A percentile compares a stretch with the other conserved stretches of the same genome.
Evolutionary conservation across 2,113 vertebrate species (phyloP).

Genomic region (Psettodes erumei): DNA sequence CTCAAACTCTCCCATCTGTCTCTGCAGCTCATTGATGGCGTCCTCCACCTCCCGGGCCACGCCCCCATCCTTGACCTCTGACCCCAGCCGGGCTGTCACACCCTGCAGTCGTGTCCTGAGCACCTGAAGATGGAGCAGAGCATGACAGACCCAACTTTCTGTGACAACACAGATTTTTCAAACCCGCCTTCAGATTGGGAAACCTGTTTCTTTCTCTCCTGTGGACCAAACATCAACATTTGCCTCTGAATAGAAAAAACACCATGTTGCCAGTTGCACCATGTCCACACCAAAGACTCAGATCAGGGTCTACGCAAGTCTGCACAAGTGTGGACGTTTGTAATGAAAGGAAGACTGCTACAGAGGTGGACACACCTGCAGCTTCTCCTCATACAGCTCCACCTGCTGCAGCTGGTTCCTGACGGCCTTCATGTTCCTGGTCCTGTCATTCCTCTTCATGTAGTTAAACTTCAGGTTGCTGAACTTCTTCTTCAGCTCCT

Average conservation of each 20-base stretch:
- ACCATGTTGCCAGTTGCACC: too few relatives aligned
- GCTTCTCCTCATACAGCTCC: conserved; percentile 48
- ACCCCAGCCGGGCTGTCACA: conserved; percentile 79
- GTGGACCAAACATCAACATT: too few relatives aligned
- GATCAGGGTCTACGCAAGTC: too few relatives aligned
- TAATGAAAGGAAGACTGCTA: neutral
- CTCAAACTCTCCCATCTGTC: conserved; percentile 87
- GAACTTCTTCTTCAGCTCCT: conserved; percentile 62
- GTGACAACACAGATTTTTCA: neutral
- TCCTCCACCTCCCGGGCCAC: conserved; percentile 77
- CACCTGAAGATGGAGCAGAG: conserved; percentile 72
- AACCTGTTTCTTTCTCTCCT: too few relatives aligned
- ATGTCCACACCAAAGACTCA: neutral
- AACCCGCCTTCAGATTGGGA: too few relatives aligned
- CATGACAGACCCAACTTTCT: neutral
- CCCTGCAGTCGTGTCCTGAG: conserved; percentile 86
- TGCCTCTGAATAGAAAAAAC: too few relatives aligned
- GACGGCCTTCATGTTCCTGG: conserved; percentile 46
- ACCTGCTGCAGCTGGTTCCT: conserved; percentile 70
- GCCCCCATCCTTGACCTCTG: conserved; percentile 69
- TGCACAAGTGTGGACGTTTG: too few relatives aligned
- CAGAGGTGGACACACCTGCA: conserved; percentile 45
- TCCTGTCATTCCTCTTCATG: conserved; percentile 58
- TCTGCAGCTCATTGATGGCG: conserved; percentile 84
- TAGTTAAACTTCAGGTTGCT: conserved; percentile 60